These are phyloP conservation scores for Liparis tanakae DNA, from an alignment of 2,797 vertebrate species.

Conservation along the genomic window DNA sequence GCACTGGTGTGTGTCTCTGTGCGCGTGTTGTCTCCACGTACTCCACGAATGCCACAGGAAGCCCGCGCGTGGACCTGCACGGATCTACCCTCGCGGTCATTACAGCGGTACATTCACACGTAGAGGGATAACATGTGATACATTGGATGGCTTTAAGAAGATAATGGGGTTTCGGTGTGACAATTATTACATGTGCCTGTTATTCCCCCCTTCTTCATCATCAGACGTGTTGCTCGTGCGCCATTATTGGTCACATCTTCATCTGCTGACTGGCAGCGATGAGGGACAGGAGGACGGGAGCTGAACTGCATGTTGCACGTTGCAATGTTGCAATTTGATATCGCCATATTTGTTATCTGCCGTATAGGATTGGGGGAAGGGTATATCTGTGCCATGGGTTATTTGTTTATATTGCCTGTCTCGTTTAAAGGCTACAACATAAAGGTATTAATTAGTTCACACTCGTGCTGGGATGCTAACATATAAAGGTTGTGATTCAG, in stretches of 20 bases:
- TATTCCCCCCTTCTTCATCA: conserved; percentile 47
- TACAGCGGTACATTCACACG: conserved; percentile 49
- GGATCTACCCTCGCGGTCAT: conserved; percentile 46
- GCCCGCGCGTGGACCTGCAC: conserved; percentile 40
- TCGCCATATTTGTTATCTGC: conserved; percentile 66
- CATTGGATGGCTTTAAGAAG: conserved; percentile 42
- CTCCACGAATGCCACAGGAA: conserved; percentile 50
- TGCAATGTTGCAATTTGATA: conserved; percentile 59
- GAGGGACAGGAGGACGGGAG: conserved; percentile 57
- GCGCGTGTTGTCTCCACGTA: conserved; percentile 37
- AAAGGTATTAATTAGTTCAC: conserved; percentile 50
- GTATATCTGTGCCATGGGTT: conserved; percentile 31
- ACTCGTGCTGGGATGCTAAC: conserved; percentile 26
- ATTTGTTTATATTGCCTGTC: conserved; percentile 55
- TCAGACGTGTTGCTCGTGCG: conserved; percentile 65
- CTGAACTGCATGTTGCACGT: conserved; percentile 45
- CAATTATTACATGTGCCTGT: conserved; percentile 68
- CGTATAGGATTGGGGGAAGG: conserved; percentile 50
- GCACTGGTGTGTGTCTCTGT: conserved; percentile 38
- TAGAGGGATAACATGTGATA: conserved; percentile 55
- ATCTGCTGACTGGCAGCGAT: conserved; percentile 62
- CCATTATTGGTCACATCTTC: conserved; percentile 69
- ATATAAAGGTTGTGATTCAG: conserved; percentile 47
- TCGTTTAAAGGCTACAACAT: conserved; percentile 51
- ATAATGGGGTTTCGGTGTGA: conserved; percentile 60